Percentiles rank a stretch among this genome's conserved stretches.
Conservation (phyloP, 2,797 vertebrate species). For the Anguilla anguilla region DNA sequence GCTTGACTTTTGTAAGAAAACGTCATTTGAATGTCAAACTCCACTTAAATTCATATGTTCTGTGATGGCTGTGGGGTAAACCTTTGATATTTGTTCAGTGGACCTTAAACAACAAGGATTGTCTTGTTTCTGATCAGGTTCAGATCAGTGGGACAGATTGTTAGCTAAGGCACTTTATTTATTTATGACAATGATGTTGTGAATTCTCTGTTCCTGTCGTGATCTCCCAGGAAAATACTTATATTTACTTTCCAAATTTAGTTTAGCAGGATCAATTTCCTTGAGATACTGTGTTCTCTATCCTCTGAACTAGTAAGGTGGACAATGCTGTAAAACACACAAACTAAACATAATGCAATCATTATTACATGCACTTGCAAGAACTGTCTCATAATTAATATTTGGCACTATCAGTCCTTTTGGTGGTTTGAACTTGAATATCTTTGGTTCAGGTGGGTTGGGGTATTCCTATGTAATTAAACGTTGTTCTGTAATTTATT, state of each 20-base stretch:
- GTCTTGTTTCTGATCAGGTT: constrained; percentile 1
- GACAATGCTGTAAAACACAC: background rate
- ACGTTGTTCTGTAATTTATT: background rate
- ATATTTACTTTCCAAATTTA: background rate
- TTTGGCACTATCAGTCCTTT: background rate
- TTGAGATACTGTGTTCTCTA: background rate
- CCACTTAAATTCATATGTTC: background rate
- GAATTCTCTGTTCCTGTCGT: background rate
- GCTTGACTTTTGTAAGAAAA: background rate
- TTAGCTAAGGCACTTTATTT: background rate
- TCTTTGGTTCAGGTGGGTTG: background rate
- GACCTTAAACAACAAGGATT: background rate
- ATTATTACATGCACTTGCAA: background rate
- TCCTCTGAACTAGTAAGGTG: background rate
- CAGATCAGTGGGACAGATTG: background rate
- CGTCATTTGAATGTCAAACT: background rate
- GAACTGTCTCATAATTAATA: background rate
- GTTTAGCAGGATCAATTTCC: background rate
- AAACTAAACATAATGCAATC: background rate
- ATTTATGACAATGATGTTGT: background rate
- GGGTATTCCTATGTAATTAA: background rate
- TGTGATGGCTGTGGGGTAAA: background rate
- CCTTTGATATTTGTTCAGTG: background rate
- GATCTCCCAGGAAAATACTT: background rate
- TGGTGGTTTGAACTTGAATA: background rate